Evolutionary conservation across 2,888 invertebrate species (phyloP).

Genomic region (Amiota communis): DNA sequence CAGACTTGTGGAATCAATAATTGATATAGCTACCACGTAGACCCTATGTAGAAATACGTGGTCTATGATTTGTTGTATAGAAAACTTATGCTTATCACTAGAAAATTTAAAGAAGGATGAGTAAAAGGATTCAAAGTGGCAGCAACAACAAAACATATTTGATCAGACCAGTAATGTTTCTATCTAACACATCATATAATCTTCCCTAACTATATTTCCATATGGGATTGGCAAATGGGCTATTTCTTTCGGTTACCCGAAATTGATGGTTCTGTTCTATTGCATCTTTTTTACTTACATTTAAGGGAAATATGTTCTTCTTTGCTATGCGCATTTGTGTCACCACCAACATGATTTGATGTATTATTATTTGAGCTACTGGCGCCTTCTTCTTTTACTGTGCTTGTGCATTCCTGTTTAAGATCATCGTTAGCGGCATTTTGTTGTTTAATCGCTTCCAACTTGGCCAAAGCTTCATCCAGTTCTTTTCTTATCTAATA

Average conservation of each 20-base stretch:
- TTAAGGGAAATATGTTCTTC: slow-evolving; percentile 75
- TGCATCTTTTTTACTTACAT: slow-evolving; percentile 47
- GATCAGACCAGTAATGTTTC: neutral
- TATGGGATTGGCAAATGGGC: too few relatives aligned
- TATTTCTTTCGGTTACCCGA: too few relatives aligned
- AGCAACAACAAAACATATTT: too few relatives aligned
- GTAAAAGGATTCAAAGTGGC: too few relatives aligned
- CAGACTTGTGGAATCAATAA: too few relatives aligned
- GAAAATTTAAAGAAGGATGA: too few relatives aligned
- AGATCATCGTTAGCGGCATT: slow-evolving; percentile 72
- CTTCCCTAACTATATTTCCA: too few relatives aligned
- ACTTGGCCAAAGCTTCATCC: slow-evolving; percentile 78
- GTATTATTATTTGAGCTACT: slow-evolving; percentile 36
- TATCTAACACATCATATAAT: neutral
- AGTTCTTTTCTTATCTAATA: slow-evolving; percentile 77
- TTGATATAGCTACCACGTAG: too few relatives aligned
- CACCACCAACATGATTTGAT: slow-evolving; percentile 39
- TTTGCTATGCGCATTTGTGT: slow-evolving; percentile 69
- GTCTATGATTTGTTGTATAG: too few relatives aligned
- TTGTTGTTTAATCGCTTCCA: slow-evolving; percentile 75
- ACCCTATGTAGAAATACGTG: too few relatives aligned
- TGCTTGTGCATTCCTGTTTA: slow-evolving; percentile 72
- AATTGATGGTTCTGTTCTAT: too few relatives aligned
- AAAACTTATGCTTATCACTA: too few relatives aligned
- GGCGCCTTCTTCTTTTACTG: slow-evolving; percentile 72